phyloP scores from a whole-genome alignment of 2,797 vertebrate genomes.

The Alca torda region DNA sequence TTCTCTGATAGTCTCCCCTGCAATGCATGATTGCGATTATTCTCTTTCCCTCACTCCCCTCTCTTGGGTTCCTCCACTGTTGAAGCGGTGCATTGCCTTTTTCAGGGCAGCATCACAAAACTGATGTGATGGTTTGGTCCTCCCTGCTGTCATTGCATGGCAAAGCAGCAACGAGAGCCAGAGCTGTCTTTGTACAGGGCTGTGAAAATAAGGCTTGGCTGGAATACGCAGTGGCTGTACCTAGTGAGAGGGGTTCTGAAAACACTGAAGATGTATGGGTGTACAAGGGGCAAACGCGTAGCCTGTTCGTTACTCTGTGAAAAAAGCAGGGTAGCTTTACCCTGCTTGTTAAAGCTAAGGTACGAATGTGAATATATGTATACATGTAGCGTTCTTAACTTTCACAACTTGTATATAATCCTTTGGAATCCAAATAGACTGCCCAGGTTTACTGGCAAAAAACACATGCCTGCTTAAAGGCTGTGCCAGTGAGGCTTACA shows the following conservation, averaged over 20 bases:
- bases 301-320: not conserved
- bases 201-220: not conserved
- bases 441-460: not conserved
- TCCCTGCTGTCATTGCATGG: not conserved
- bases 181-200: not conserved
- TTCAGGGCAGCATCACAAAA: not conserved
- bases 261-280: not conserved
- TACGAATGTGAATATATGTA: rapidly evolving
- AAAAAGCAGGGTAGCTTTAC: not conserved
- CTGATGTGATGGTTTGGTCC: not conserved
- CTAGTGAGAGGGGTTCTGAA: not conserved
- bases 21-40: not conserved
- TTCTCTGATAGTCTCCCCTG: not conserved
- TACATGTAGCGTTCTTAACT: not conserved
- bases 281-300: rapidly evolving
- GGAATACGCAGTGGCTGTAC: rapidly evolving
- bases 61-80: not conserved
- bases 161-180: not conserved
- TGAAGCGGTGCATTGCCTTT: not conserved
- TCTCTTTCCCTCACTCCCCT: not conserved
- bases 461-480: not conserved
- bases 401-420: not conserved
- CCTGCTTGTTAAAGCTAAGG: not conserved
- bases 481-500: not conserved
- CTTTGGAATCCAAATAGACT: not conserved